A percentile compares a stretch with the other conserved stretches of the same genome.
These are phyloP conservation scores for Ramphastos sulfuratus DNA, from an alignment of 2,113 vertebrate genomes.

Conservation along the genomic window DNA sequence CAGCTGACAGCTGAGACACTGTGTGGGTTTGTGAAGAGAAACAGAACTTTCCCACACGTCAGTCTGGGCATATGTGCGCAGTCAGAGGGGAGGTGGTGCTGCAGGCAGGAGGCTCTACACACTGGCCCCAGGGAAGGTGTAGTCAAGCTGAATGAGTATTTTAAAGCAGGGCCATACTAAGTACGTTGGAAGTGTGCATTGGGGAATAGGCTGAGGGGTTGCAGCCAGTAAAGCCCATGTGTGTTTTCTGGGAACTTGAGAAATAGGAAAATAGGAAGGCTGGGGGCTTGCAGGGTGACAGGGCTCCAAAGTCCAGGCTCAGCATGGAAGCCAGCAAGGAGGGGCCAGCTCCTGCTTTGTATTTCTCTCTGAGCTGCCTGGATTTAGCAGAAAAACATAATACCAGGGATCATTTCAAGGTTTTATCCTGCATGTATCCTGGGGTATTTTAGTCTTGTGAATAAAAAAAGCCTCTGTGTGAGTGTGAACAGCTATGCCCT, in stretches of 20 bases:
- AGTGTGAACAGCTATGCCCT: background rate
- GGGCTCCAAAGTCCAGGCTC: fast-evolving
- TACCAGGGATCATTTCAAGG: background rate
- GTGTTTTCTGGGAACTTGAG: background rate
- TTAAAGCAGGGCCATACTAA: background rate
- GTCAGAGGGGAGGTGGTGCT: background rate
- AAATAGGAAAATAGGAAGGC: background rate
- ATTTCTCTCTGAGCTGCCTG: background rate
- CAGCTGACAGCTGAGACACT: background rate
- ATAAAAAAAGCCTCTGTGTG: background rate
- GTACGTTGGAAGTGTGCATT: background rate
- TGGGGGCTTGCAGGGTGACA: background rate
- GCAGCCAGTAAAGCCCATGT: background rate
- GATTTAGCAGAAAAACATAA: background rate
- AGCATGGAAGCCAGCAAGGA: fast-evolving
- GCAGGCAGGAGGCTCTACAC: background rate
- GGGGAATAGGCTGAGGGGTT: background rate
- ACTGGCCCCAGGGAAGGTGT: background rate
- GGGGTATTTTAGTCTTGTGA: background rate
- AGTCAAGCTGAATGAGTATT: background rate
- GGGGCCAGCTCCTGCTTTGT: background rate
- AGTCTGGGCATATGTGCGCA: background rate
- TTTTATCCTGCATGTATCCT: background rate
- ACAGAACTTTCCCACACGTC: background rate
- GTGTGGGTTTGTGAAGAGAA: background rate